Conservation (phyloP, 2,113 vertebrate genomes). For the Actenoides lindsayi region DNA sequence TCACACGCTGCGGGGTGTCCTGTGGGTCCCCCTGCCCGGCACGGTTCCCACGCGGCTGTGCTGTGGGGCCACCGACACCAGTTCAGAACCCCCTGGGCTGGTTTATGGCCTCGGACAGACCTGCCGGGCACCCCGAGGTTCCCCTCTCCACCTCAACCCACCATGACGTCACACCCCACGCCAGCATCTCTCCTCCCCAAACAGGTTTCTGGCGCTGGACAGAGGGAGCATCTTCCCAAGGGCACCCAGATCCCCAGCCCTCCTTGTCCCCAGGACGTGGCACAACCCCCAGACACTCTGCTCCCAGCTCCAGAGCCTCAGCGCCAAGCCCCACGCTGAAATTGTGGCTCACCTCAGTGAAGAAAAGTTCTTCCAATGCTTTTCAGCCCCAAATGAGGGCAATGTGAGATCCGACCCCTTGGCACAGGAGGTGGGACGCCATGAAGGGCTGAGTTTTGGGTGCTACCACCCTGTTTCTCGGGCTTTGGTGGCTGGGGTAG, state of each 20-base stretch:
- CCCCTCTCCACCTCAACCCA: neutral
- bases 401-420: neutral
- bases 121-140: neutral
- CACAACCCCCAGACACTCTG: rapidly evolving
- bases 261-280: neutral
- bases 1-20: neutral
- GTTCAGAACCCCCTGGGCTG: neutral
- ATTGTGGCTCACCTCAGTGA: no score
- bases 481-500: neutral
- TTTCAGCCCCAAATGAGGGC: neutral
- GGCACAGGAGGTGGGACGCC: rapidly evolving
- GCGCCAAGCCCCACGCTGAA: rapidly evolving
- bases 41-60: neutral
- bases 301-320: neutral
- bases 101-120: neutral
- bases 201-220: no score
- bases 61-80: no score
- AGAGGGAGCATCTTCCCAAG: neutral
- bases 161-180: rapidly evolving
- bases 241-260: neutral
- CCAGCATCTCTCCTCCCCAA: neutral
- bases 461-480: neutral
- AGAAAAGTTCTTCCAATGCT: neutral
- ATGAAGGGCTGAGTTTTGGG: neutral
- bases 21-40: neutral